These are phyloP conservation scores for Artibeus lituratus DNA, from an alignment of 2,797 vertebrate genomes.

Conservation along the genomic window DNA sequence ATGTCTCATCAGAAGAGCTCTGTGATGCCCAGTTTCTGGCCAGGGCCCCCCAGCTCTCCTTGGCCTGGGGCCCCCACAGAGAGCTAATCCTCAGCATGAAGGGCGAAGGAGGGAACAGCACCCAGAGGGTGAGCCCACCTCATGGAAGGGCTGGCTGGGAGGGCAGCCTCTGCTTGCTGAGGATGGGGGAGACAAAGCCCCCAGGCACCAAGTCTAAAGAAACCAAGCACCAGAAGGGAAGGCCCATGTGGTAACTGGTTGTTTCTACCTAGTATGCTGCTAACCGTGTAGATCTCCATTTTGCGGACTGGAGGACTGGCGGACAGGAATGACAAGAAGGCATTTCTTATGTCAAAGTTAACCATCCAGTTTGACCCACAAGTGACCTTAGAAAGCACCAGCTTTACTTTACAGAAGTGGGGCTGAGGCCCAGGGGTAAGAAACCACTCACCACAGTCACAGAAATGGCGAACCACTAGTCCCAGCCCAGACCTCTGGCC, in stretches of 20 bases:
- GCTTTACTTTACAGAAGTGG: background rate
- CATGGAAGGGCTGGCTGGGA: fast-evolving
- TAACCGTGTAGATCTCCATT: background rate
- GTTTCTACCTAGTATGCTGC: background rate
- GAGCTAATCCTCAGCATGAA: slow-evolving; percentile 85
- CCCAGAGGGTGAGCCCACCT: slow-evolving; percentile 69
- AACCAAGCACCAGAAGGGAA: background rate
- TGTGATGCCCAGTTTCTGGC: slow-evolving; percentile 89
- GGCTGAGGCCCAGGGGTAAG: background rate
- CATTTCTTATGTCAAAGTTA: background rate
- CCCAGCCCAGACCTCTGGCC: background rate
- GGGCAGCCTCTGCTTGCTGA: background rate
- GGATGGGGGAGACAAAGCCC: fast-evolving
- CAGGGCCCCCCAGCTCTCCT: slow-evolving; percentile 84
- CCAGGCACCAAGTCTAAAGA: background rate
- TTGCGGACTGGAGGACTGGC: background rate
- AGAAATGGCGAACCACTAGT: background rate
- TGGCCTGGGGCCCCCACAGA: slow-evolving; percentile 81
- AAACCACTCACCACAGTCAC: background rate
- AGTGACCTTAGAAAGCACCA: background rate
- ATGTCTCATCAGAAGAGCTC: slow-evolving; percentile 91
- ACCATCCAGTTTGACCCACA: background rate
- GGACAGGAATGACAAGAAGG: background rate
- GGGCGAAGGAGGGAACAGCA: slow-evolving; percentile 73
- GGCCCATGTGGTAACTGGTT: background rate